Evolutionary conservation across 2,888 invertebrate species (phyloP).

Genomic region (Noctua fimbriata): DNA sequence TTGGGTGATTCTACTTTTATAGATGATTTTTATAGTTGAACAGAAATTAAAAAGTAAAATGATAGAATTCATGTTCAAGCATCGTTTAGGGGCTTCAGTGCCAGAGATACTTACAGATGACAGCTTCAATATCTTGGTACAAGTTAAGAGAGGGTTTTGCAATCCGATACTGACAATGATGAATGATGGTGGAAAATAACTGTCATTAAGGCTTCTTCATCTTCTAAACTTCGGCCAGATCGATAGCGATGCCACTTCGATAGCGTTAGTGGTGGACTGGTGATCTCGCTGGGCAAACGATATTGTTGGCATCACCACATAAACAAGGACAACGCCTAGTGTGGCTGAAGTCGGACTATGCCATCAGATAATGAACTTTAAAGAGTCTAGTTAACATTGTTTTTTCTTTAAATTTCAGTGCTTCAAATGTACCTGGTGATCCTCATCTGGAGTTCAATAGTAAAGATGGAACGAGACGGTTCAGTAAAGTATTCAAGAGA

Average conservation of each 20-base stretch:
- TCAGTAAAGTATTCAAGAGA: slow-evolving; percentile 86
- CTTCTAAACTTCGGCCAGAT: not conserved
- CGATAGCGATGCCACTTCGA: not conserved
- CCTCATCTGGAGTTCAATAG: slow-evolving; percentile 86
- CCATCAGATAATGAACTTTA: not conserved
- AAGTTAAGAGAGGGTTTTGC: not conserved
- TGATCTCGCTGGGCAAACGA: not conserved
- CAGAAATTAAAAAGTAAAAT: not conserved
- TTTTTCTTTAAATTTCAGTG: slow-evolving; percentile 76
- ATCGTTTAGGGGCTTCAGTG: not conserved
- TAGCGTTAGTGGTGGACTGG: not conserved
- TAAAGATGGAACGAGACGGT: slow-evolving; percentile 87
- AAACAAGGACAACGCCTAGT: not conserved
- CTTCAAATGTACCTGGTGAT: slow-evolving; percentile 86
- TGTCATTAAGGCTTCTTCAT: not conserved
- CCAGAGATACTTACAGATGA: not conserved
- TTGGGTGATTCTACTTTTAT: not conserved
- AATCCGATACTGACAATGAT: not conserved
- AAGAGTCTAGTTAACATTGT: not conserved
- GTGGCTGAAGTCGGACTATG: not conserved
- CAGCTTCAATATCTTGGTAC: not conserved
- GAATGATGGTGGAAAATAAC: not conserved
- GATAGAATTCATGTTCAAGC: not conserved
- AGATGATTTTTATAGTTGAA: not conserved
- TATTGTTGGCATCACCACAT: not conserved